Evolutionary conservation across 2,888 invertebrate genomes (phyloP).

Genomic region (Lamellibrachia satsuma): DNA sequence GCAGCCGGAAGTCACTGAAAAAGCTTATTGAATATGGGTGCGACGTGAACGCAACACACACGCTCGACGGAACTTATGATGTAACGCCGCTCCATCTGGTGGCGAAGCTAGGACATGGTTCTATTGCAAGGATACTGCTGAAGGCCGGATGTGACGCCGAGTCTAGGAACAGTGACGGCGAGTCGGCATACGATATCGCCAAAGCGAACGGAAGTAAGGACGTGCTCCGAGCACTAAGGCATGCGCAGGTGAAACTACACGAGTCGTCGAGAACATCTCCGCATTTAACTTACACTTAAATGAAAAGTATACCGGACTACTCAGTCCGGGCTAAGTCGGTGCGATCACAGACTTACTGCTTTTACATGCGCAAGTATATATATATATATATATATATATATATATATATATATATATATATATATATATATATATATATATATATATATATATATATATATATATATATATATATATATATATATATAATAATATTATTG

Average conservation of each 20-base stretch:
- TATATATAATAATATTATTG: not conserved
- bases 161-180: slow-evolving; percentile 36
- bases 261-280: not conserved
- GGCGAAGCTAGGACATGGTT: slow-evolving; percentile 36
- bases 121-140: slow-evolving; percentile 33
- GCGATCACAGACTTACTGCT: no score
- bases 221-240: slow-evolving; percentile 28
- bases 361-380: no score
- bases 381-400: no score
- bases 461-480: no score
- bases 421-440: no score
- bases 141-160: slow-evolving; percentile 36
- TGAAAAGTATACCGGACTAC: not conserved
- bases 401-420: no score
- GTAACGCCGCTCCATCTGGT: slow-evolving; percentile 41
- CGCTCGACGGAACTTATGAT: slow-evolving; percentile 36
- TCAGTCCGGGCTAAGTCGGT: no score
- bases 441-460: no score
- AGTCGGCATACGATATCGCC: slow-evolving; percentile 38
- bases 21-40: slow-evolving; percentile 35
- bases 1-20: slow-evolving; percentile 32
- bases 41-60: slow-evolving; percentile 39
- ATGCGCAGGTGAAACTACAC: slow-evolving; percentile 13
- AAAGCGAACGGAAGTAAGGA: slow-evolving; percentile 30
- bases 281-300: not conserved